Percentiles rank a stretch among this genome's conserved stretches.
Conservation (phyloP, 2,888 invertebrate species). For the Archaeoteleia sp. region DNA sequence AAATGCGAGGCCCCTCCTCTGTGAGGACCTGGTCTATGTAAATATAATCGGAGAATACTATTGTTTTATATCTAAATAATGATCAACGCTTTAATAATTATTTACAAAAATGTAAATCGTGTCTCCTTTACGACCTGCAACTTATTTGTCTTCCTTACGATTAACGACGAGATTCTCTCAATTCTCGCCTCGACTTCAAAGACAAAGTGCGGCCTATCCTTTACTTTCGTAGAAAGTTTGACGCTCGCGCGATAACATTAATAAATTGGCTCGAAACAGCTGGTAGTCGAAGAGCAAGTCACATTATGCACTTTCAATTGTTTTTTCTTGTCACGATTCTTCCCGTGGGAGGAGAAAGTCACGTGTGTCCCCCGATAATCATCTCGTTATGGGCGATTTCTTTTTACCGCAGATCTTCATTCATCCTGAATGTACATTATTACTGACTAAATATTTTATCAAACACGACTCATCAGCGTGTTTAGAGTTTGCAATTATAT, state of each 20-base stretch:
- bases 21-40: no score
- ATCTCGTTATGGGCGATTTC: slow-evolving; percentile 8
- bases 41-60: no score
- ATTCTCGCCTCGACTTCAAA: neutral
- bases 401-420: slow-evolving; percentile 6
- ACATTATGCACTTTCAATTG: slow-evolving; percentile 31
- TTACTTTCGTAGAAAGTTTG: slow-evolving; percentile 40
- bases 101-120: neutral
- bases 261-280: slow-evolving; percentile 38
- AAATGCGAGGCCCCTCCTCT: no score
- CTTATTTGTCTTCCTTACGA: neutral
- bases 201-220: slow-evolving; percentile 27
- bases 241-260: slow-evolving; percentile 31
- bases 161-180: neutral
- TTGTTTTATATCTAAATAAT: no score
- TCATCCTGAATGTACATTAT: no score
- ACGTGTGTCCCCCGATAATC: slow-evolving; percentile 12
- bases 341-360: slow-evolving; percentile 23
- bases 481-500: no score
- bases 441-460: no score
- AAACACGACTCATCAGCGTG: no score
- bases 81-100: no score
- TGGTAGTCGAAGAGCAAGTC: slow-evolving; percentile 20
- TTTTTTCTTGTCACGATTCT: slow-evolving; percentile 21
- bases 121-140: neutral